phyloP scores from a whole-genome alignment of 1,140 invertebrate genomes.

The Cotesia typhae region DNA sequence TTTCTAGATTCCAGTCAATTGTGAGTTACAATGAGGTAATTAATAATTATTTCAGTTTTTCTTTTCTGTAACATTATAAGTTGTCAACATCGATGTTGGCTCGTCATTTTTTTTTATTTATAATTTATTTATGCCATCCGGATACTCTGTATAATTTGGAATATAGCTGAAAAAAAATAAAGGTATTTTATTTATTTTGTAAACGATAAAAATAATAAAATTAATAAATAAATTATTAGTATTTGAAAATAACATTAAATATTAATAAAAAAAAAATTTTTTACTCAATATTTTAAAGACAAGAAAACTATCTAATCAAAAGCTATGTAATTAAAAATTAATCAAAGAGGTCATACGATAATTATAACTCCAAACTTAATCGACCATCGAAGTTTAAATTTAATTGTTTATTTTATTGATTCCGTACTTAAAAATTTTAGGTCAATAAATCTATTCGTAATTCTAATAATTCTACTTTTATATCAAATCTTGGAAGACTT shows the following conservation, averaged over 20 bases:
- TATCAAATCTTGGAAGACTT: too few relatives aligned
- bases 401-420: background rate
- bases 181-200: constrained; percentile 9
- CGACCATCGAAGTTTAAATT: background rate
- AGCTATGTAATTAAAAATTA: too few relatives aligned
- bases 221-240: background rate
- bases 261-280: too few relatives aligned
- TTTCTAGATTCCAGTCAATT: too few relatives aligned
- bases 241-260: too few relatives aligned
- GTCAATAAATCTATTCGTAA: too few relatives aligned
- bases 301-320: too few relatives aligned
- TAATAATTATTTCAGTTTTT: background rate
- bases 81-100: constrained; percentile 12
- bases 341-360: too few relatives aligned
- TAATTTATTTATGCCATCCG: constrained; percentile 76
- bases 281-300: too few relatives aligned
- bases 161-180: constrained; percentile 77
- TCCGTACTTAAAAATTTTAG: too few relatives aligned
- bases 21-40: background rate
- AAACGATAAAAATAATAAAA: constrained; percentile 5
- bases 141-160: constrained; percentile 97
- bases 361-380: too few relatives aligned
- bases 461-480: too few relatives aligned
- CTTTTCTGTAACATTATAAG: background rate
- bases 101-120: constrained; percentile 12